These are phyloP conservation scores for Brachynemurus nebulosus DNA, from an alignment of 2,888 invertebrate genomes.

Conservation along the genomic window DNA sequence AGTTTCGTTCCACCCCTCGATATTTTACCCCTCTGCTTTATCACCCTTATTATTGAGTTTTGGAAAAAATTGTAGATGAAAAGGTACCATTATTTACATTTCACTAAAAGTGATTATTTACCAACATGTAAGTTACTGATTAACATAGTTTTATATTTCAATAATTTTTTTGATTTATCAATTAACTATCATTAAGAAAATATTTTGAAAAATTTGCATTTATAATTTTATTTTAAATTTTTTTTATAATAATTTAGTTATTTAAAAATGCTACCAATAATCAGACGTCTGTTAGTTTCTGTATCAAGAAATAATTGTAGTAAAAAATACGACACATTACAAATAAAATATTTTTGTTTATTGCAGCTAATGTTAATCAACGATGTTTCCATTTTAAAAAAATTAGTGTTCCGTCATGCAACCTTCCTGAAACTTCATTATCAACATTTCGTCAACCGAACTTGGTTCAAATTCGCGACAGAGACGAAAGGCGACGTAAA, in stretches of 20 bases:
- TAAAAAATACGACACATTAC: not conserved
- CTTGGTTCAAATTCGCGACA: not conserved
- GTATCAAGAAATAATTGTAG: not conserved
- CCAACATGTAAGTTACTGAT: not conserved
- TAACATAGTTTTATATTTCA: not conserved
- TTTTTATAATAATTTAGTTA: not conserved
- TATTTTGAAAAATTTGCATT: not conserved
- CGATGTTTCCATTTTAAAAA: not conserved
- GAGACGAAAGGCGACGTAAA: not conserved
- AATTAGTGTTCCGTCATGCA: not conserved
- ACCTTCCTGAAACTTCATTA: not conserved
- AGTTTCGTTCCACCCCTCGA: too few relatives aligned
- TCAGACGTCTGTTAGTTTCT: not conserved
- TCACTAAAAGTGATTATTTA: not conserved
- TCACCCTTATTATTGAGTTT: too few relatives aligned
- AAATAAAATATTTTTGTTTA: not conserved
- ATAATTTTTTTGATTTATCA: not conserved
- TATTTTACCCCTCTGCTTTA: too few relatives aligned
- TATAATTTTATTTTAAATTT: too few relatives aligned
- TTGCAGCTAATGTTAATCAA: not conserved
- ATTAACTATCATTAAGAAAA: not conserved
- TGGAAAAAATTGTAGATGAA: too few relatives aligned
- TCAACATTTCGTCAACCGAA: not conserved
- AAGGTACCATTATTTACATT: too few relatives aligned
- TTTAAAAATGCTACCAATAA: not conserved